These are phyloP conservation scores for Trileptium ribeirensis DNA, from an alignment of 2,888 invertebrate species.

Conservation along the genomic window DNA sequence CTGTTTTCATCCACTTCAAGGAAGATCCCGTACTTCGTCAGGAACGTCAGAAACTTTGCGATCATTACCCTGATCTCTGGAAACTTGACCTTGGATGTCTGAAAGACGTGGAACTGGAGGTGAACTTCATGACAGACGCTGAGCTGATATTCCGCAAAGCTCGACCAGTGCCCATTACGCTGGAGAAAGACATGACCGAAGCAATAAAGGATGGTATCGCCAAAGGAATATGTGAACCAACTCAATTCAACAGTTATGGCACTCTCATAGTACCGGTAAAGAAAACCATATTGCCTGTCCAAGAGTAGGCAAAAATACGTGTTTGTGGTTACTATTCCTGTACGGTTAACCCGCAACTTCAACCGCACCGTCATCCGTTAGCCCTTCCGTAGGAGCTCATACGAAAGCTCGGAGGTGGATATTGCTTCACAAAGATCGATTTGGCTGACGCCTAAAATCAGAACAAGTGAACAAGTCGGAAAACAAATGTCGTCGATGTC, in stretches of 20 bases:
- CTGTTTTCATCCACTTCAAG: too few relatives aligned
- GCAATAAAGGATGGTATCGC: background rate
- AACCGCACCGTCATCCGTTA: background rate
- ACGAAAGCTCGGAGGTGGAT: conserved; percentile 5
- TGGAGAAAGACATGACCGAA: background rate
- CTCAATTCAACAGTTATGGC: background rate
- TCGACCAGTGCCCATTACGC: background rate
- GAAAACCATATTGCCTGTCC: background rate
- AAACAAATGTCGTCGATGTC: background rate
- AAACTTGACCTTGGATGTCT: conserved; percentile 5
- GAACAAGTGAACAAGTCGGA: too few relatives aligned
- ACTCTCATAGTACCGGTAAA: conserved; percentile 4
- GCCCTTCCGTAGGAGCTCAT: background rate
- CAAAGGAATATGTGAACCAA: background rate
- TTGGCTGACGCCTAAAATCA: conserved; percentile 8
- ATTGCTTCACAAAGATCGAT: background rate
- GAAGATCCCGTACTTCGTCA: too few relatives aligned
- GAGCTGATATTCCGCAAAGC: background rate
- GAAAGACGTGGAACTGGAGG: background rate
- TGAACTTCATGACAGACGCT: background rate
- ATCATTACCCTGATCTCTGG: background rate
- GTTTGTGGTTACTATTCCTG: background rate
- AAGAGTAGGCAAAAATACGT: background rate
- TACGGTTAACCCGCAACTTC: background rate
- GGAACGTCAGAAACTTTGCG: background rate